A percentile compares a stretch with the other conserved stretches of the same genome.
Conservation (phyloP, 1,140 invertebrate genomes). For the Scylla paramamosain region DNA sequence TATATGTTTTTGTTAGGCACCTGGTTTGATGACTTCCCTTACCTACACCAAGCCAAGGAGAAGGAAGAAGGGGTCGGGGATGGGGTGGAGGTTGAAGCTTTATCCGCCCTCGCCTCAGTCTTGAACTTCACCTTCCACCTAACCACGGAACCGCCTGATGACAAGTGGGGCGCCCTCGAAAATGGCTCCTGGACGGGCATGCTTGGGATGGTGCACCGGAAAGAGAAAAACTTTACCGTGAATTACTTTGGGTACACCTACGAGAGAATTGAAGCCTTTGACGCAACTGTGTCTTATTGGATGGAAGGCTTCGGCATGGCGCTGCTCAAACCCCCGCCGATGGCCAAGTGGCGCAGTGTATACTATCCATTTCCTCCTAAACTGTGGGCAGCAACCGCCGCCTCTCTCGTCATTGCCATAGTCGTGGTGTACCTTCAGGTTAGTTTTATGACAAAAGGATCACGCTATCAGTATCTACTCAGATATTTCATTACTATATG, state of each 20-base stretch:
- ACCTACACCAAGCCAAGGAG: conserved; percentile 4
- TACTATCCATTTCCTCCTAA: conserved; percentile 39
- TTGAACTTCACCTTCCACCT: conserved; percentile 58
- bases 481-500: too few relatives aligned
- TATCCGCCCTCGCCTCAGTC: conserved; percentile 34
- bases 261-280: conserved; percentile 42
- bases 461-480: too few relatives aligned
- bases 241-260: conserved; percentile 49
- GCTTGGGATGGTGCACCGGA: conserved; percentile 48
- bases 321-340: conserved; percentile 14
- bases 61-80: neutral
- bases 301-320: conserved; percentile 49
- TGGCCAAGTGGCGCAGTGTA: conserved; percentile 47
- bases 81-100: conserved; percentile 57
- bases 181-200: conserved; percentile 63
- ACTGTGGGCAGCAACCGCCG: conserved; percentile 27
- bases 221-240: conserved; percentile 59
- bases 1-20: conserved; percentile 56
- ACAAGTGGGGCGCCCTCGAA: conserved; percentile 60
- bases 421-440: neutral
- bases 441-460: neutral
- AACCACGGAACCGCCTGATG: conserved; percentile 42
- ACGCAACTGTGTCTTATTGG: conserved; percentile 46
- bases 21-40: conserved; percentile 53
- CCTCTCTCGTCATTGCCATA: conserved; percentile 25